Percentiles rank a stretch among this genome's conserved stretches.
Conservation (phyloP, 2,797 vertebrate species). For the Hippoglossus hippoglossus region DNA sequence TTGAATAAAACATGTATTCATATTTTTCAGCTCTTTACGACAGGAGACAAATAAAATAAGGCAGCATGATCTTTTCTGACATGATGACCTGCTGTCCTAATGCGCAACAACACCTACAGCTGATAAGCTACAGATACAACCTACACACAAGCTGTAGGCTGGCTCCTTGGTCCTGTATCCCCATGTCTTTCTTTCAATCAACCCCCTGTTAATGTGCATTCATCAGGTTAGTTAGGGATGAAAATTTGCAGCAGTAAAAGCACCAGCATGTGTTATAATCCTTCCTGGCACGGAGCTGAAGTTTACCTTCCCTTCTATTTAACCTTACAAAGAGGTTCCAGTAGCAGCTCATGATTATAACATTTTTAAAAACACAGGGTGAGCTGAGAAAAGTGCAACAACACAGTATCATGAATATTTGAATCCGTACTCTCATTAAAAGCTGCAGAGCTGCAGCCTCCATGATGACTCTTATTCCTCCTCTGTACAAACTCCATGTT, state of each 20-base stretch:
- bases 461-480: background rate
- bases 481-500: background rate
- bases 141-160: background rate
- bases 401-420: constrained; percentile 9
- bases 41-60: constrained; percentile 14
- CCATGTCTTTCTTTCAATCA: background rate
- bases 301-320: background rate
- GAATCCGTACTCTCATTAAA: background rate
- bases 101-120: constrained; percentile 14
- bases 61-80: constrained; percentile 28
- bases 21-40: constrained; percentile 6
- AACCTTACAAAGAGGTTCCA: constrained; percentile 1
- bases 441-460: background rate
- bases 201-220: constrained; percentile 20
- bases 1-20: background rate
- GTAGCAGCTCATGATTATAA: background rate
- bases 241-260: constrained; percentile 41
- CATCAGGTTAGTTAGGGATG: constrained; percentile 9
- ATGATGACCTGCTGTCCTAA: constrained; percentile 17
- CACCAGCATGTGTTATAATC: constrained; percentile 44
- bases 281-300: background rate
- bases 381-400: constrained; percentile 24
- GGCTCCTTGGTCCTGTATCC: background rate
- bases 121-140: background rate
- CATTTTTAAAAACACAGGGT: constrained; percentile 13